A percentile compares a stretch with the other conserved stretches of the same genome.
phyloP scores from a whole-genome alignment of 2,797 vertebrate genomes.

The Sylvia borin region DNA sequence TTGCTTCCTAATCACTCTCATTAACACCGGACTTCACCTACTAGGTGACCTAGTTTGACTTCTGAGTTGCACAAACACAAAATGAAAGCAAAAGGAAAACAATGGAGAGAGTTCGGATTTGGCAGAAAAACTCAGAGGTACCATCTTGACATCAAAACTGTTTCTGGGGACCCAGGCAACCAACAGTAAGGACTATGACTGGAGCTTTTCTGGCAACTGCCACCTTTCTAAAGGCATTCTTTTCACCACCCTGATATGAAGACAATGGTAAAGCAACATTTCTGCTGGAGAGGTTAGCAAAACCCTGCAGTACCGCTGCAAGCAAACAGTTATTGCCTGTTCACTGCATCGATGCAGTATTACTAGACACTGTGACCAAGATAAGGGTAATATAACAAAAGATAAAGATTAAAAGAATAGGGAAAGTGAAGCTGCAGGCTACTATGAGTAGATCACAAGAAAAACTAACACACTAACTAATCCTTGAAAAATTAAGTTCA shows the following conservation, averaged over 20 bases:
- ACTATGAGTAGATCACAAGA: constrained; percentile 21
- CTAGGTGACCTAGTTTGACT: not conserved
- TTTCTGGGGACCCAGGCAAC: not conserved
- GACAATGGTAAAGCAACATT: not conserved
- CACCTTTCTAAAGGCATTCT: not conserved
- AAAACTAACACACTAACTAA: constrained; percentile 20
- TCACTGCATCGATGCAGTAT: not conserved
- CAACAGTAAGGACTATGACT: not conserved
- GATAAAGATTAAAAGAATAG: constrained; percentile 4
- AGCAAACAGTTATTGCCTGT: not conserved
- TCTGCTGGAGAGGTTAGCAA: not conserved
- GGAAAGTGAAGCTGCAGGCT: constrained; percentile 26
- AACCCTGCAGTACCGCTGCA: constrained; percentile 1
- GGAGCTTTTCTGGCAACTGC: not conserved
- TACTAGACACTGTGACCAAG: constrained; percentile 5
- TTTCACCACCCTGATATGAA: not conserved
- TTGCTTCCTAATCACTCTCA: not conserved
- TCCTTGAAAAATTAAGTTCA: constrained; percentile 31
- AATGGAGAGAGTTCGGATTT: not conserved
- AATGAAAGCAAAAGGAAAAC: not conserved
- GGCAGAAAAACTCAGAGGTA: not conserved
- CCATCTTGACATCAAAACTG: not conserved
- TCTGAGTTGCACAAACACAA: not conserved
- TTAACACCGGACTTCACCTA: not conserved
- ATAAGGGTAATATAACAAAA: constrained; percentile 10